Base-by-base conservation (phyloP, 1,140 invertebrate species). In the Euura lappo region DNA sequence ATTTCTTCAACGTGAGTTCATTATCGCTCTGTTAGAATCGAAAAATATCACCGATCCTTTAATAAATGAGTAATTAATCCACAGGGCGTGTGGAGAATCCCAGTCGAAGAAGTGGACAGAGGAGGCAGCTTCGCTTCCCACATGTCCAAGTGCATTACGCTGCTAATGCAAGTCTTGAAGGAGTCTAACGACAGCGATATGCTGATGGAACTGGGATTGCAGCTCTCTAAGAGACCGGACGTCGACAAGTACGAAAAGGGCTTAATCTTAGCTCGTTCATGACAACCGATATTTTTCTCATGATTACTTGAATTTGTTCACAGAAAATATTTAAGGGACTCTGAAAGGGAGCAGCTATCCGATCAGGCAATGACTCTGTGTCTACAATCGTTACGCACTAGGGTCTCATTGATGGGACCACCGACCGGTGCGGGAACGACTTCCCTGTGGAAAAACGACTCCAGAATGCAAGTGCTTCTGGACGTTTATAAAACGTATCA, bases 91-190 rank as follows among this genome's bases (percentile, higher is more conserved):
- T 98, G 97, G 97, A 90, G 95, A 74, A 96, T 97, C 81, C 96
- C 96, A 4, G 91, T 93, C 42, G 91, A 91, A 72, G 97, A 99
- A 88, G 94, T 98, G 46, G 97, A 98, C 80, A 89, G 97, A 65
- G 93, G 95, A 2, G 97, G 97, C 10, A 95, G 95, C 81, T 97
- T 99, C 86, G 93, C 95, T 6, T 93, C 94, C 47, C 96, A 98
- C 81, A 96, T 98, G 93, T 95, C 93, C 73, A 91, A 95, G 72
- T 95, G 94, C 77, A 91, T 97, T 4, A 89, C 91, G 5, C 89
- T 98, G 6, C 88, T 97, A 1, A 90, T 98, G 85, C 93, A 97
- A 82, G 91, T 98, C 72, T 85, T 97, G 10, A 91, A 91, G 73
- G 92, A 94, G 79, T 91, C 92, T 11, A 92, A 93, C 75, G 96